phyloP scores from a whole-genome alignment of 2,888 invertebrate genomes.

The Polydesmus complanatus region DNA sequence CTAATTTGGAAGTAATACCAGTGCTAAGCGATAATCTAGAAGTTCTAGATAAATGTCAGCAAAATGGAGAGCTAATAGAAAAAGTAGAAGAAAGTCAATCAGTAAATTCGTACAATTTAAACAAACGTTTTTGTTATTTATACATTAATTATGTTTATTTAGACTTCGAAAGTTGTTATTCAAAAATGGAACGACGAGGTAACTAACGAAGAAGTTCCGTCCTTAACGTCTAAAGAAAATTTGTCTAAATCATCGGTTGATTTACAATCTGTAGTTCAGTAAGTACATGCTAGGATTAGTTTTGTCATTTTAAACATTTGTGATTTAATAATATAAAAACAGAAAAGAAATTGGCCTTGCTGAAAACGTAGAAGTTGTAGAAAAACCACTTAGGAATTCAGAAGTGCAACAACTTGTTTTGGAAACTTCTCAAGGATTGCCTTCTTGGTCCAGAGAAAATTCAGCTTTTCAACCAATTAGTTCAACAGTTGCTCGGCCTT shows the following conservation, averaged over 20 bases:
- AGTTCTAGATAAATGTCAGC: background rate
- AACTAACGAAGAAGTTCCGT: conserved; percentile 11
- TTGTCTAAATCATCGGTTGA: no score
- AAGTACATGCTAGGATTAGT: no score
- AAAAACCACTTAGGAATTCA: background rate
- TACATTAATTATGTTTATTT: no score
- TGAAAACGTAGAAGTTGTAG: conserved; percentile 10
- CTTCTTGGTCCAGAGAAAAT: conserved; percentile 9
- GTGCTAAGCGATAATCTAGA: background rate
- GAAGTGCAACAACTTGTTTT: background rate
- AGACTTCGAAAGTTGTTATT: background rate
- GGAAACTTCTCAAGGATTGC: background rate
- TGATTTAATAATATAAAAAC: no score
- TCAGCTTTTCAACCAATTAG: conserved; percentile 12
- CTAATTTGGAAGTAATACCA: background rate
- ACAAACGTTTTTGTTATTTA: no score
- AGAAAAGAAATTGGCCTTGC: background rate
- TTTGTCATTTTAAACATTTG: no score
- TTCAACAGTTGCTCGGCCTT: background rate
- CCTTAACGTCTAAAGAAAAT: background rate
- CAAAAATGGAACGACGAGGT: background rate
- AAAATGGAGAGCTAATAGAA: background rate
- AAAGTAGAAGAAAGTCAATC: background rate
- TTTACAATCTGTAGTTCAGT: no score
- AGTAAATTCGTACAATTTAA: no score